phyloP scores from a whole-genome alignment of 2,888 invertebrate genomes.

The Endotricha flammealis region DNA sequence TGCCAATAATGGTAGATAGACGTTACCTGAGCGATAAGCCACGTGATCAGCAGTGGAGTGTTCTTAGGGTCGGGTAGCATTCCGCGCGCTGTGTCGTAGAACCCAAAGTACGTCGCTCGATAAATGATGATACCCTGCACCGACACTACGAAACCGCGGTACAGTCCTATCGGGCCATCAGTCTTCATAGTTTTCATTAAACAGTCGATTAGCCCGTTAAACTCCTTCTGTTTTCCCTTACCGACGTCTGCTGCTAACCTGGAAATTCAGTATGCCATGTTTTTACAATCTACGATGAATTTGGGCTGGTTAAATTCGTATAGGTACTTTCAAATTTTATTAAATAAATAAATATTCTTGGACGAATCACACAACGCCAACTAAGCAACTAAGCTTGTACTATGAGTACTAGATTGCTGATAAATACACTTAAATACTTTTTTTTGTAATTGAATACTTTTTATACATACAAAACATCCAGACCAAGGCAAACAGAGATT shows the following conservation, averaged over 20 bases:
- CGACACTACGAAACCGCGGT: slow-evolving; percentile 94
- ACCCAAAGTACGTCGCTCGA: slow-evolving; percentile 95
- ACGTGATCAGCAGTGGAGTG: slow-evolving; percentile 91
- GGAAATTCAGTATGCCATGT: too few species aligned
- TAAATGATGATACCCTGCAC: slow-evolving; percentile 97
- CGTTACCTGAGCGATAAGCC: slow-evolving; percentile 90
- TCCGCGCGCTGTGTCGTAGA: slow-evolving; percentile 94
- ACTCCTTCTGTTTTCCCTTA: slow-evolving; percentile 81
- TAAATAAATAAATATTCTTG: too few species aligned
- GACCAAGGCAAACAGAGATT: too few species aligned
- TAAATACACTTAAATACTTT: too few species aligned
- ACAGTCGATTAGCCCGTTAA: slow-evolving; percentile 90
- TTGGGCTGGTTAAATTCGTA: too few species aligned
- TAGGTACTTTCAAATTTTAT: too few species aligned
- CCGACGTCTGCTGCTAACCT: slow-evolving; percentile 88
- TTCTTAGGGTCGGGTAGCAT: slow-evolving; percentile 94
- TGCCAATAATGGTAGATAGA: not conserved
- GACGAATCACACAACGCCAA: too few species aligned
- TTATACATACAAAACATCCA: too few species aligned
- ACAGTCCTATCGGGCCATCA: slow-evolving; percentile 90
- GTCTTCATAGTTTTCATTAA: slow-evolving; percentile 87
- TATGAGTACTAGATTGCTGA: too few species aligned
- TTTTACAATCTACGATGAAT: too few species aligned
- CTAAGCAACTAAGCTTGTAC: too few species aligned
- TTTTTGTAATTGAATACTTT: too few species aligned